These are phyloP conservation scores for Pholis gunnellus DNA, from an alignment of 2,113 vertebrate genomes.

Conservation along the genomic window DNA sequence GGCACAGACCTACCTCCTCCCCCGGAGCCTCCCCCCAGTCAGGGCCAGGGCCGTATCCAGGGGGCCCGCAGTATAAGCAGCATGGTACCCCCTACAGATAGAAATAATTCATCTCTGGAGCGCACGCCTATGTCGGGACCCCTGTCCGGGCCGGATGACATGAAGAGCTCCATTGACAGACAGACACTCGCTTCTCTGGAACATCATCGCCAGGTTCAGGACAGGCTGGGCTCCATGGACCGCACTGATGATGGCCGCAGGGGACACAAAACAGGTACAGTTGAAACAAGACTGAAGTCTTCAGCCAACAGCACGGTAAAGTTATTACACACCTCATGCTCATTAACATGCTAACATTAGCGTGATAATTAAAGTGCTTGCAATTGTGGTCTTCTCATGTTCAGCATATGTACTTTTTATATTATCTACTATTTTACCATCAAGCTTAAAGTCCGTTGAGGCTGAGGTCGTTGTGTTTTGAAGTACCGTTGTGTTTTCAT, in stretches of 20 bases:
- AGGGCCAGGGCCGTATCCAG: constrained; percentile 90
- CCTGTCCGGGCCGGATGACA: constrained; percentile 88
- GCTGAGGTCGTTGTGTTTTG: not conserved
- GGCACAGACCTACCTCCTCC: constrained; percentile 96
- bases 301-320: not conserved
- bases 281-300: not conserved
- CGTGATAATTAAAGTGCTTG: not conserved
- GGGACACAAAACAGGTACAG: constrained; percentile 90
- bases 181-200: constrained; percentile 92
- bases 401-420: not conserved
- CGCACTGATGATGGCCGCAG: constrained; percentile 90
- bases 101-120: constrained; percentile 95
- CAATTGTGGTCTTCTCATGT: not conserved
- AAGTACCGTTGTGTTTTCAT: not conserved
- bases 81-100: constrained; percentile 86
- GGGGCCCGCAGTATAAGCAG: constrained; percentile 83
- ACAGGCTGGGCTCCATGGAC: constrained; percentile 92
- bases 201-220: constrained; percentile 92
- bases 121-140: constrained; percentile 88
- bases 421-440: not conserved
- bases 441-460: not conserved
- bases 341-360: not conserved
- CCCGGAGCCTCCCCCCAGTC: constrained; percentile 96
- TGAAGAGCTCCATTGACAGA: constrained; percentile 91
- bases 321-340: not conserved